Evolutionary conservation across 2,113 vertebrate genomes (phyloP).

Genomic region (Hymenochirus boettgeri): DNA sequence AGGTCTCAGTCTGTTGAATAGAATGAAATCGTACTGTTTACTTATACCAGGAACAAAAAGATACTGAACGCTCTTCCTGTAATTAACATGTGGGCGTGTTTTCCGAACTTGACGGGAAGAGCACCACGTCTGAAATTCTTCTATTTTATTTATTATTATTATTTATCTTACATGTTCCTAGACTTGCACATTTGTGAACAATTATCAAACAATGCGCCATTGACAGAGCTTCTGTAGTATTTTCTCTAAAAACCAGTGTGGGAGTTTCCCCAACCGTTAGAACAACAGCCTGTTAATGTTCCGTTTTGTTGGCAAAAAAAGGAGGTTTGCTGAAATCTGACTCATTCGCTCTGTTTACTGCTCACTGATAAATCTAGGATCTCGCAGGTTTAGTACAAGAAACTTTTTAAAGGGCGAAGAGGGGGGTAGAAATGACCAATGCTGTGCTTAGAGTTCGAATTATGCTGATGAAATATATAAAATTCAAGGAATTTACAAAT

Average conservation of each 20-base stretch:
- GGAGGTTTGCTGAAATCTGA: constrained; percentile 38
- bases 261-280: constrained; percentile 62
- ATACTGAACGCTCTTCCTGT: constrained; percentile 63
- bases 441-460: too few species aligned
- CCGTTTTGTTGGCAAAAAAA: constrained; percentile 63
- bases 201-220: constrained; percentile 69
- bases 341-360: constrained; percentile 44
- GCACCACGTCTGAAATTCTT: constrained; percentile 52
- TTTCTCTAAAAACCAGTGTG: constrained; percentile 53
- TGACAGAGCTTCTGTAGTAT: constrained; percentile 67
- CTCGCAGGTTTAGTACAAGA: neutral
- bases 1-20: constrained; percentile 68
- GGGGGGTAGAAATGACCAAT: too few species aligned
- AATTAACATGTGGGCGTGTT: constrained; percentile 79
- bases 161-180: constrained; percentile 66
- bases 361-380: neutral
- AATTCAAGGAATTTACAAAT: too few species aligned
- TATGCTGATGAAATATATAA: too few species aligned
- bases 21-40: constrained; percentile 70
- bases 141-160: constrained; percentile 9
- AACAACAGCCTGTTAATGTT: constrained; percentile 64
- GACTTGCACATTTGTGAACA: constrained; percentile 72
- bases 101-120: constrained; percentile 75
- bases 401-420: too few species aligned
- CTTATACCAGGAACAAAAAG: constrained; percentile 72